Conservation (phyloP, 2,797 vertebrate genomes). For the Acanthornis magna region DNA sequence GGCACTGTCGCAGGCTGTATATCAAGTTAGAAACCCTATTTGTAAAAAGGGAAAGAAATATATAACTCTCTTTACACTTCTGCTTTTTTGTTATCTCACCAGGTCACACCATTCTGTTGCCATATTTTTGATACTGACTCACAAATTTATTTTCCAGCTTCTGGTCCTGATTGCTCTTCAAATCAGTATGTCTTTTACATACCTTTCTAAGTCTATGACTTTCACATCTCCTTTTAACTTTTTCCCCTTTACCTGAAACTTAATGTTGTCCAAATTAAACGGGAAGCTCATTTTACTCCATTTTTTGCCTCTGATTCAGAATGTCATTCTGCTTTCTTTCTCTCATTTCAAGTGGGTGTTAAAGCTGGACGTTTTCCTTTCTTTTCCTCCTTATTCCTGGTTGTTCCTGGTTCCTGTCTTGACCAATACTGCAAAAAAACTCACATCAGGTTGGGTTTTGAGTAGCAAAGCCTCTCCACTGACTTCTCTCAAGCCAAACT, state of each 20-base stretch:
- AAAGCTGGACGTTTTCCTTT: background rate
- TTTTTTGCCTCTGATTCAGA: background rate
- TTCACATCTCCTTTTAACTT: background rate
- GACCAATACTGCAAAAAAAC: background rate
- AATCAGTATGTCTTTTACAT: background rate
- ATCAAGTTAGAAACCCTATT: background rate
- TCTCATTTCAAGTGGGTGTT: background rate
- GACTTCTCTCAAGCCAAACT: background rate
- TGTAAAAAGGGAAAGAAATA: background rate
- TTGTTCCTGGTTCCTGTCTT: background rate
- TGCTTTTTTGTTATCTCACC: slow-evolving; percentile 5
- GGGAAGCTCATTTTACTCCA: background rate
- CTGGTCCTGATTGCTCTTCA: background rate
- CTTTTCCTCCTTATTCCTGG: background rate
- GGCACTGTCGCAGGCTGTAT: slow-evolving; percentile 44
- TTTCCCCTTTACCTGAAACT: background rate
- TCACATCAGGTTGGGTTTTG: background rate
- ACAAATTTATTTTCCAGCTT: slow-evolving; percentile 1
- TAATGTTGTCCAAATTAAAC: background rate
- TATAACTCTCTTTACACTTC: slow-evolving; percentile 45
- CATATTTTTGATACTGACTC: slow-evolving; percentile 3
- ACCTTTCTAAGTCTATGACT: background rate
- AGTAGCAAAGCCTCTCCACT: background rate
- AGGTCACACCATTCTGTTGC: slow-evolving; percentile 26
- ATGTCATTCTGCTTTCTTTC: background rate